Conservation (phyloP, 2,888 invertebrate genomes). For the Endotricha flammealis region DNA sequence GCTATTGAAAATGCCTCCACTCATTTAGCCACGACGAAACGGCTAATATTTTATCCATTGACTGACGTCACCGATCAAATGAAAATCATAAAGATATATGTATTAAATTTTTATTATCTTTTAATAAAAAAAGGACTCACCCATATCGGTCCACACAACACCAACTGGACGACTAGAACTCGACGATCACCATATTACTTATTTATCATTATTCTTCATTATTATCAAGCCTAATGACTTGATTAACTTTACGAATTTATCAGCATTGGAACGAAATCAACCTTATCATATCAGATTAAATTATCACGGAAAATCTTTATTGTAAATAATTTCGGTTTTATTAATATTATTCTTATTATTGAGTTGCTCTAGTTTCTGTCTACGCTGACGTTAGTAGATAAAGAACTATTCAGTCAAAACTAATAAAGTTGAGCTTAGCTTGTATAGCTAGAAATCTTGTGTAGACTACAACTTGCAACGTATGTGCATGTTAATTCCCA, state of each 20-base stretch:
- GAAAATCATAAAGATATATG: no score
- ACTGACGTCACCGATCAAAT: no score
- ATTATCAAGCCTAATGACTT: constrained; percentile 32
- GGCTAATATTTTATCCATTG: no score
- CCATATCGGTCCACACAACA: constrained; percentile 45
- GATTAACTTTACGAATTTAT: constrained; percentile 29
- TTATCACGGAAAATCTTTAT: neutral
- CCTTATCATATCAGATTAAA: constrained; percentile 17
- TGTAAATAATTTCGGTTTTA: constrained; percentile 11
- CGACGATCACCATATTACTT: constrained; percentile 33
- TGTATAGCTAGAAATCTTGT: no score
- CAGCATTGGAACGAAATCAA: constrained; percentile 30
- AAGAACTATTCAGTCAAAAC: no score
- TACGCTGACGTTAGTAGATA: no score
- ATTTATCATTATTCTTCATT: constrained; percentile 45
- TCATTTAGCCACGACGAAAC: no score
- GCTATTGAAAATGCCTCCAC: no score
- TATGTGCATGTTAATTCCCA: no score
- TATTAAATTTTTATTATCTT: constrained; percentile 6
- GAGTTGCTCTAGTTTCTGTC: no score
- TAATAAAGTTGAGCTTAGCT: no score
- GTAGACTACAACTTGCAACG: no score
- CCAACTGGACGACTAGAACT: constrained; percentile 42
- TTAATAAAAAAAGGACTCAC: constrained; percentile 35
- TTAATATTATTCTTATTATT: neutral